Conservation (phyloP, 2,888 invertebrate genomes). For the Eristalis tenax region DNA sequence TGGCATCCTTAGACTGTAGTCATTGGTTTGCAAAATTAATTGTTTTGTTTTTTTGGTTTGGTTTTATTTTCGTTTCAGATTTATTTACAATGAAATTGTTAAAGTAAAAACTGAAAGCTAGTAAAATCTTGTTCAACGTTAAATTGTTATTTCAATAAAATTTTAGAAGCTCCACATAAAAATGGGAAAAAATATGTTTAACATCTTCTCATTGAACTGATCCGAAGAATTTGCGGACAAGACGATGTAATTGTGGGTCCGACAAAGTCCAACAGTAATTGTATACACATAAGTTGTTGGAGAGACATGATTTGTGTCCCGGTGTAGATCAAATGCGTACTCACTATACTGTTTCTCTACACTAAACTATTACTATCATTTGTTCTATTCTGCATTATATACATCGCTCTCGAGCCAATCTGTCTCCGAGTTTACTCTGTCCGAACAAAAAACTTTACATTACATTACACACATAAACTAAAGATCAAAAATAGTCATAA, state of each 20-base stretch:
- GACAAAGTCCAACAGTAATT: no score
- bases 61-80: conserved; percentile 25
- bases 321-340: no score
- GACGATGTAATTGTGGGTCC: not conserved
- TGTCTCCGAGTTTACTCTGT: no score
- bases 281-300: no score
- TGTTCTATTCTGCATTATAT: no score
- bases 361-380: no score
- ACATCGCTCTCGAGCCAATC: no score
- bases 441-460: no score
- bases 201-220: not conserved
- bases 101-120: conserved; percentile 12
- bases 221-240: not conserved
- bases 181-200: conserved; percentile 7
- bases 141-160: conserved; percentile 58
- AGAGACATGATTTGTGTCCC: no score
- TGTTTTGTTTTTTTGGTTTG: conserved; percentile 20
- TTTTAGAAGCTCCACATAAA: conserved; percentile 51
- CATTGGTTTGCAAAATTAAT: conserved; percentile 7
- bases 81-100: conserved; percentile 17
- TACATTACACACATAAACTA: no score
- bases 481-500: no score
- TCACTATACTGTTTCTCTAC: no score
- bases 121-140: conserved; percentile 50
- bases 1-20: conserved; percentile 16